phyloP scores from a whole-genome alignment of 1,140 invertebrate genomes.

The Daktulosphaira vitifoliae region DNA sequence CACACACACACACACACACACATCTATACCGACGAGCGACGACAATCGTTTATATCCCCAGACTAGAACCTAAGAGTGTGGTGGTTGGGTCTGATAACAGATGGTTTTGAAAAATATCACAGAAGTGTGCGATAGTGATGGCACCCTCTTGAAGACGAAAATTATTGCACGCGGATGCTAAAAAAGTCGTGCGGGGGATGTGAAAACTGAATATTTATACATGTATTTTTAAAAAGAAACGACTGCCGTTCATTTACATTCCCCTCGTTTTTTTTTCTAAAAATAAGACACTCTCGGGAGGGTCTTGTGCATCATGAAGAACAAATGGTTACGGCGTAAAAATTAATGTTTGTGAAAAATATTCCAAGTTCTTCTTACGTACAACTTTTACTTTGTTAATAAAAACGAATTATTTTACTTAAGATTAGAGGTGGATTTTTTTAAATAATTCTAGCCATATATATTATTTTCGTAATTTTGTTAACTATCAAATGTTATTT shows the following conservation, averaged over 20 bases:
- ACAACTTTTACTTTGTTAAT: too few species aligned
- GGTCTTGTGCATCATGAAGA: background rate
- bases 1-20: background rate
- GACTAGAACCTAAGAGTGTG: too few species aligned
- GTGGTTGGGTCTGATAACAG: constrained; percentile 3
- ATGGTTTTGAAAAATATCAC: background rate
- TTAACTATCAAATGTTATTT: too few species aligned
- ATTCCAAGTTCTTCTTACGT: too few species aligned
- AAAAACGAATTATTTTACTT: too few species aligned
- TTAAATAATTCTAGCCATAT: too few species aligned
- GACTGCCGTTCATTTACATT: constrained; percentile 14
- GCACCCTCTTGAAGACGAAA: constrained; percentile 24
- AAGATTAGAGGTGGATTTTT: too few species aligned
- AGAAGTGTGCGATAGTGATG: background rate
- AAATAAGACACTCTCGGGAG: constrained; percentile 20
- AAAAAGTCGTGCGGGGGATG: constrained; percentile 27
- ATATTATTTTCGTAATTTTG: too few species aligned
- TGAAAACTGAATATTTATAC: background rate
- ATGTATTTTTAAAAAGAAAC: background rate
- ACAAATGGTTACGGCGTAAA: constrained; percentile 21
- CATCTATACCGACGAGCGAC: background rate
- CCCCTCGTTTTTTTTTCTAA: constrained; percentile 24
- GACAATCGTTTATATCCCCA: too few species aligned
- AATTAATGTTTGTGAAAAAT: constrained; percentile 15
- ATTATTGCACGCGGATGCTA: constrained; percentile 1